Base-by-base conservation (phyloP, 1,140 invertebrate species). In the Adoxophyes honmai region DNA sequence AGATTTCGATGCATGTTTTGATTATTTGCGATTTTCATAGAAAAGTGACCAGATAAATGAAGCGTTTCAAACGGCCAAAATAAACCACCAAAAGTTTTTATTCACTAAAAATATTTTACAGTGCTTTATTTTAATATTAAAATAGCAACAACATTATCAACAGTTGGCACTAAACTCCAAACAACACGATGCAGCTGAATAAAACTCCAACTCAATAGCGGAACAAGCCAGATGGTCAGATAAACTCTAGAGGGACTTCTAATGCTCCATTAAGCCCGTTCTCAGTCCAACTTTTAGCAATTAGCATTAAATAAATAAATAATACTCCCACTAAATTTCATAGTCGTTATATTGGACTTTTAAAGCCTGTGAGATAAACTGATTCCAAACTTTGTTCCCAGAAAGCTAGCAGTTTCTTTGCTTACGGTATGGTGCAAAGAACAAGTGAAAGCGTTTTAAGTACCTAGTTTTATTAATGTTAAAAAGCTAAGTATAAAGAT, bases 301-400 rank as follows among this genome's bases (percentile, higher is more conserved):
- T 48, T 48, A 48, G 21, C 21, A 28, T 48, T 13, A 48, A 48
- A 48, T 48, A 48, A 48, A 48, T 48, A 48, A 48, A 21, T 21
- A 16, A 28, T 15, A 48, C 21, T 28, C 21, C 21, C 21, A 48
- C 42, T 48, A 33, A 33, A 33, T 28, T 44, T 33, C 42, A 33
- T 16, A 16, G 18, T 7, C 42, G 42, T 48, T 48, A 48, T 21
- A 48, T 48, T 48, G 18, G 42, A 48, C 18, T 48, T 48, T 48
- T 48, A 28, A 33, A 48, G 42, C 42, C 42, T 48, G 18, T n/a
- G 42, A 48, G 42, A 48, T 48, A 48, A 48, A 48, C 42, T 48
- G 42, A 48, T 48, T 48, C 42, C n/a, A 13, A 48, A 48, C 42
- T 48, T 48, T 33, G 42, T 48, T 48, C 21, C 42, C 21, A 48